Percentiles rank a stretch among this genome's conserved stretches.
phyloP scores from a whole-genome alignment of 1,140 invertebrate genomes.

The Psilanteris sp. region DNA sequence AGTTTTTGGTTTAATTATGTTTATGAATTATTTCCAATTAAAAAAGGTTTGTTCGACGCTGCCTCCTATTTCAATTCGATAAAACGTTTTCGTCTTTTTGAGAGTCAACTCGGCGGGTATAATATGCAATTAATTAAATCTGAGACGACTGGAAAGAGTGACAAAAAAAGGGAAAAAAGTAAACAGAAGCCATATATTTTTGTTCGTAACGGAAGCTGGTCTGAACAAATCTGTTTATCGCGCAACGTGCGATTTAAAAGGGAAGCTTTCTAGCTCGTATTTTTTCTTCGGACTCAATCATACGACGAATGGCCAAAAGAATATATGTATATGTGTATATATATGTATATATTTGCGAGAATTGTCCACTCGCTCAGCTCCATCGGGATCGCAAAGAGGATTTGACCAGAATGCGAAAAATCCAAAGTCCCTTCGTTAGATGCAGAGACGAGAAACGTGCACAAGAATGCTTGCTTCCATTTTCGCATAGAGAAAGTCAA shows the following conservation, averaged over 20 bases:
- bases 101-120: no score
- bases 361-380: slow-evolving; percentile 51
- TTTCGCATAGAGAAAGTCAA: slow-evolving; percentile 59
- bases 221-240: slow-evolving; percentile 63
- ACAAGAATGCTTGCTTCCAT: slow-evolving; percentile 59
- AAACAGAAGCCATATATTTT: slow-evolving; percentile 51
- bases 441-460: slow-evolving; percentile 46
- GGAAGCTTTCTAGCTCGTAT: slow-evolving; percentile 64
- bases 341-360: slow-evolving; percentile 19
- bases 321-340: slow-evolving; percentile 32
- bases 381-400: slow-evolving; percentile 64
- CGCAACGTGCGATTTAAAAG: slow-evolving; percentile 61
- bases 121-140: slow-evolving; percentile 46
- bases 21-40: no score
- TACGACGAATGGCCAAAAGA: slow-evolving; percentile 56
- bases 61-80: no score
- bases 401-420: slow-evolving; percentile 67
- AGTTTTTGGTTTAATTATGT: no score
- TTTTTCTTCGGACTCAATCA: slow-evolving; percentile 66
- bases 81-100: no score
- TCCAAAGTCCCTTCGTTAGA: slow-evolving; percentile 65
- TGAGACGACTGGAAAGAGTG: slow-evolving; percentile 32
- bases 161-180: slow-evolving; percentile 45
- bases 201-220: slow-evolving; percentile 44
- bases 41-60: no score